Conservation (phyloP, 2,797 vertebrate genomes). For the Cheirogaleus major region DNA sequence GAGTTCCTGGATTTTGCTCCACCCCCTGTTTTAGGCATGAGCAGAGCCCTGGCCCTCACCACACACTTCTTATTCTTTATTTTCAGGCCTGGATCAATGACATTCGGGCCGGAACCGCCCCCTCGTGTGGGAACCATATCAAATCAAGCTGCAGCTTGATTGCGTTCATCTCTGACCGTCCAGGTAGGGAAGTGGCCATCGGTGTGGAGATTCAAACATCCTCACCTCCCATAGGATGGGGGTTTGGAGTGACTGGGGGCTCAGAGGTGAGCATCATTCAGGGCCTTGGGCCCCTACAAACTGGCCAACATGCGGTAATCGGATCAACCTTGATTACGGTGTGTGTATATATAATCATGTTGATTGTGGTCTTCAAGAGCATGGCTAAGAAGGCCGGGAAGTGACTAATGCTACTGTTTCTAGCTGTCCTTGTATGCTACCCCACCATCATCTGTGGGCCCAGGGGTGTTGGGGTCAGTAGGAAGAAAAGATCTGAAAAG, state of each 20-base stretch:
- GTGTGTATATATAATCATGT: not conserved
- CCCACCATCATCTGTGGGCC: not conserved
- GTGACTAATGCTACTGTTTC: not conserved
- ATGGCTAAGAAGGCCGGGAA: not conserved
- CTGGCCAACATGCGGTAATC: not conserved
- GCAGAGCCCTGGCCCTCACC: not conserved
- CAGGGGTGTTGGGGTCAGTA: not conserved
- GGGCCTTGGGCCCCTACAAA: not conserved
- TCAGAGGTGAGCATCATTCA: not conserved
- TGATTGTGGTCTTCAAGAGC: not conserved
- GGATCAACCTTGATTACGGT: not conserved
- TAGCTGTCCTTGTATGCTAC: not conserved
- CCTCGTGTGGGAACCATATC: constrained; percentile 91
- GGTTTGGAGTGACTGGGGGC: not conserved
- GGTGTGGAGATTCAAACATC: not conserved
- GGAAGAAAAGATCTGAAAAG: not conserved
- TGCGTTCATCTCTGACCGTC: constrained; percentile 90
- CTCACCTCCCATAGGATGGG: not conserved
- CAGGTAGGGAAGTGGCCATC: constrained; percentile 86
- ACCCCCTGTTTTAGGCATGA: not conserved
- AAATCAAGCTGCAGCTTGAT: constrained; percentile 91
- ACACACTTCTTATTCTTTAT: not conserved
- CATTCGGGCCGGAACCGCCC: constrained; percentile 86
- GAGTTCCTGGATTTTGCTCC: not conserved
- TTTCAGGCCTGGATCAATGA: constrained; percentile 93